These are phyloP conservation scores for Onychostoma macrolepis DNA, from an alignment of 2,113 vertebrate species.

Conservation along the genomic window DNA sequence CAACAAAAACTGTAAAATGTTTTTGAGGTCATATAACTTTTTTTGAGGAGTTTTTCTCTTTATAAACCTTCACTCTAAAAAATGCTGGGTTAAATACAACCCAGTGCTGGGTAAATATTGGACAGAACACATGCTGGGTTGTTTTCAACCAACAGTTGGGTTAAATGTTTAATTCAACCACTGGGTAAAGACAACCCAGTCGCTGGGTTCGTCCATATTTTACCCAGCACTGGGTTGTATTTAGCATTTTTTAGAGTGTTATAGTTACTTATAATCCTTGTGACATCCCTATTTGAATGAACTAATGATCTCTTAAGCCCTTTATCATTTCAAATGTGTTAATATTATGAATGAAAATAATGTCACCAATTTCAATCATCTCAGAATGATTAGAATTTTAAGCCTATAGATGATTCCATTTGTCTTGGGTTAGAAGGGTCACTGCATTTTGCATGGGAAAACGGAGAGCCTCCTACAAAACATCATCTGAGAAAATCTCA, in stretches of 20 bases:
- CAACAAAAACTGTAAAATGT: not conserved
- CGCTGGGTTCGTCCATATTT: too few relatives aligned
- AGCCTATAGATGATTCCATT: constrained; percentile 17
- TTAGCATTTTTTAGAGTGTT: too few relatives aligned
- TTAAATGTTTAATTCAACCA: too few relatives aligned
- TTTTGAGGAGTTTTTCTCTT: not conserved
- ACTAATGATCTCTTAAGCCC: not conserved
- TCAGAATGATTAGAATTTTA: not conserved
- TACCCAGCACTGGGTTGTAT: too few relatives aligned
- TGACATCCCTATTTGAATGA: not conserved
- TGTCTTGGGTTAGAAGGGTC: not conserved
- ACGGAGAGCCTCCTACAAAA: not conserved
- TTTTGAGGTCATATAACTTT: not conserved
- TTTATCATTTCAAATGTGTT: not conserved
- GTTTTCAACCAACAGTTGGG: too few relatives aligned
- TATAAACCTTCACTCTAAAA: too few relatives aligned
- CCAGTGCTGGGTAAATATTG: too few relatives aligned
- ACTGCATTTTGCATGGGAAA: constrained; percentile 5
- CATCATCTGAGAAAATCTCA: constrained; percentile 5
- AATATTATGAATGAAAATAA: not conserved
- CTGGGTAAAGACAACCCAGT: too few relatives aligned
- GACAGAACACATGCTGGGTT: too few relatives aligned
- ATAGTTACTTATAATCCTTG: not conserved
- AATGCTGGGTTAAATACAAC: too few relatives aligned
- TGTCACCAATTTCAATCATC: not conserved